Conservation (phyloP, 1,140 invertebrate genomes). For the Propsilocerus akamusi region DNA sequence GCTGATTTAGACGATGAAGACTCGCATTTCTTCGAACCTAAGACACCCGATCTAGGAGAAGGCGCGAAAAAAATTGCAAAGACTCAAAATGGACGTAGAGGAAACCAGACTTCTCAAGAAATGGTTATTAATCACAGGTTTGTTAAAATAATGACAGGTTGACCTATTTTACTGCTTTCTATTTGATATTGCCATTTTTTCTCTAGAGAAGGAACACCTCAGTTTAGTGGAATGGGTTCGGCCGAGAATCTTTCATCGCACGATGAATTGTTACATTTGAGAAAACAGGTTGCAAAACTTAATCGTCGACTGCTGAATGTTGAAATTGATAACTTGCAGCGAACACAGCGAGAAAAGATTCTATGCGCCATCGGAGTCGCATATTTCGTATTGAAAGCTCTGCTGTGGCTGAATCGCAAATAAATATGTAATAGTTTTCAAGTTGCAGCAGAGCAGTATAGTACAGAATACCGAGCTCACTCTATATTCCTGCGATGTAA, state of each 20-base stretch:
- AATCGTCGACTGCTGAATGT: slow-evolving; percentile 69
- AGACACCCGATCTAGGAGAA: neutral
- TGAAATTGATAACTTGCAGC: slow-evolving; percentile 59
- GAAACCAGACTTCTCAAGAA: neutral
- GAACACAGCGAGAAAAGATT: slow-evolving; percentile 65
- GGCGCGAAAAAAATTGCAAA: neutral
- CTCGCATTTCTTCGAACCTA: neutral
- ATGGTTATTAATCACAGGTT: neutral
- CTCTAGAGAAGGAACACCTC: slow-evolving; percentile 42
- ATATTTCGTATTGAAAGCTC: slow-evolving; percentile 68
- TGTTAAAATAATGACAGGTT: neutral
- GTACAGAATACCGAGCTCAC: too few relatives aligned
- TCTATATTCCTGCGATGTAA: too few relatives aligned
- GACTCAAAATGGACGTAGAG: too few relatives aligned
- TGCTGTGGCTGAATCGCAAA: slow-evolving; percentile 62
- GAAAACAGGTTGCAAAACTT: slow-evolving; percentile 63
- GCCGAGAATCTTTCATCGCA: slow-evolving; percentile 37
- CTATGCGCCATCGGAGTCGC: slow-evolving; percentile 60
- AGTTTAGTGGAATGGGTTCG: slow-evolving; percentile 28
- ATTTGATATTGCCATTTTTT: slow-evolving; percentile 7
- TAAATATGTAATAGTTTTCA: too few relatives aligned
- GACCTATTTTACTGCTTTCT: slow-evolving; percentile 1
- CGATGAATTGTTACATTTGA: slow-evolving; percentile 63
- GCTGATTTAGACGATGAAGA: slow-evolving; percentile 6
- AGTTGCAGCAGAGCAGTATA: too few relatives aligned